These are phyloP conservation scores for Nothocercus julius DNA, from an alignment of 2,113 vertebrate species.

Conservation along the genomic window DNA sequence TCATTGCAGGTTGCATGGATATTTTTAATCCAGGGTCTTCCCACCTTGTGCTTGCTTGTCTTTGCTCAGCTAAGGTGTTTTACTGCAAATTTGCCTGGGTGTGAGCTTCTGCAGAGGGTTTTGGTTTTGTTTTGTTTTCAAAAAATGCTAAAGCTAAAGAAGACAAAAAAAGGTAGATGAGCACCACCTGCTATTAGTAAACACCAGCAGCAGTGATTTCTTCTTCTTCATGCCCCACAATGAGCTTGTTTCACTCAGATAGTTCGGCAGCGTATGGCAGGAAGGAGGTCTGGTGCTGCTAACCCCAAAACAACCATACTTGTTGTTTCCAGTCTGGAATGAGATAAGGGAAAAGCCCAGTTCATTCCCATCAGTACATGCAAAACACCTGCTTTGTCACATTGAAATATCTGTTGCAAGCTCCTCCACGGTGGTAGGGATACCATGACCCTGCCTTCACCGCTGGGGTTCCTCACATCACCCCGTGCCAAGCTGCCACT, in stretches of 20 bases:
- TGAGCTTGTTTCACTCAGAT: neutral
- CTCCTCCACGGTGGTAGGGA: neutral
- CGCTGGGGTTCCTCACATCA: neutral
- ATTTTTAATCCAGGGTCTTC: constrained; percentile 38
- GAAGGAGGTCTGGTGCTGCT: neutral
- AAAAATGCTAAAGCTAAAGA: neutral
- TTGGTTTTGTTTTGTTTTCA: accelerated
- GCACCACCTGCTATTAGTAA: neutral
- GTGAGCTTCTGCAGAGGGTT: neutral
- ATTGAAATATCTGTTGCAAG: neutral
- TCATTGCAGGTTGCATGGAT: neutral
- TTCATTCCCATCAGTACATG: neutral
- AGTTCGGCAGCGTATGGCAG: accelerated
- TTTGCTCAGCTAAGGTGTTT: neutral
- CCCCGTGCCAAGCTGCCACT: neutral
- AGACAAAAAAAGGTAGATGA: neutral
- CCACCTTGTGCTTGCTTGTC: neutral
- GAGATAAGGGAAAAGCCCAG: neutral
- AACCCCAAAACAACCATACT: neutral
- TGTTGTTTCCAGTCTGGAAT: neutral
- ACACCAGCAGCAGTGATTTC: neutral
- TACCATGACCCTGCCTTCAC: neutral
- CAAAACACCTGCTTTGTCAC: accelerated
- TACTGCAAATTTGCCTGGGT: accelerated
- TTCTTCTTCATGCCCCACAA: neutral